Conservation (phyloP, 2,888 invertebrate genomes). For the Tupiocoris notatus region DNA sequence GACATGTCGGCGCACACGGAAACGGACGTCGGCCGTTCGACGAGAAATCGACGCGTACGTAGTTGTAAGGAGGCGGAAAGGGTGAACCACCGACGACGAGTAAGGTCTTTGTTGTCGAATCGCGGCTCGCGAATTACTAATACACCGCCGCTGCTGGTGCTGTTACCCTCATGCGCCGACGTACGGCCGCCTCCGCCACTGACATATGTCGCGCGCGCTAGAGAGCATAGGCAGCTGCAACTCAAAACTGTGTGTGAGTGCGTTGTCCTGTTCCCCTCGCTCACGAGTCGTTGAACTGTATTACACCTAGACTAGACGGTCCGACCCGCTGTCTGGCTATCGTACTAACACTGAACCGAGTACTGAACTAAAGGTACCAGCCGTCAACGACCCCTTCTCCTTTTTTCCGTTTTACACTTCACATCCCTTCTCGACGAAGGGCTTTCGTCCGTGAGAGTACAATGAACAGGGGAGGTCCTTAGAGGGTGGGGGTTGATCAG, state of each 20-base stretch:
- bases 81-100: too few species aligned
- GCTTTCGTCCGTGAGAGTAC: neutral
- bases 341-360: neutral
- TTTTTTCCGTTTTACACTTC: neutral
- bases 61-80: neutral
- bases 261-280: neutral
- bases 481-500: neutral
- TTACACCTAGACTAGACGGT: neutral
- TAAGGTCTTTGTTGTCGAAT: too few species aligned
- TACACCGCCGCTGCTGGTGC: neutral
- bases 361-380: neutral
- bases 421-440: neutral
- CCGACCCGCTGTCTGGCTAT: neutral
- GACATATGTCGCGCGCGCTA: neutral
- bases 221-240: neutral
- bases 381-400: neutral
- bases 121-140: too few species aligned
- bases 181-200: neutral
- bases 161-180: neutral
- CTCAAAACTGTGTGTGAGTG: too few species aligned
- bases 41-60: neutral
- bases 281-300: too few species aligned
- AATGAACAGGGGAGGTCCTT: neutral
- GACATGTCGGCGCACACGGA: conserved; percentile 8
- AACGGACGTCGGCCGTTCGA: conserved; percentile 19